Evolutionary conservation across 2,113 vertebrate species (phyloP).

Genomic region (Peromyscus maniculatus): DNA sequence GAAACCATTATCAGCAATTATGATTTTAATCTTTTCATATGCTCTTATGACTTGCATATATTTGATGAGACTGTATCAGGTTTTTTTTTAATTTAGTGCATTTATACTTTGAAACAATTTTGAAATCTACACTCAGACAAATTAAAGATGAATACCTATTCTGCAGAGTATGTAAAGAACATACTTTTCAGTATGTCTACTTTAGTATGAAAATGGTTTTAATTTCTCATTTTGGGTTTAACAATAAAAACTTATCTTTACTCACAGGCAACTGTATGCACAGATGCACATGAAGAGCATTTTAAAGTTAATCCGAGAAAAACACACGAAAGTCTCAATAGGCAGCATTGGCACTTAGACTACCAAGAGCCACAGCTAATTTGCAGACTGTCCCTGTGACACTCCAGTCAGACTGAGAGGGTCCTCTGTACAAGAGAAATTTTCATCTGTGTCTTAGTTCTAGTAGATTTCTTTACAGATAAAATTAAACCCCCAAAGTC

Average conservation of each 20-base stretch:
- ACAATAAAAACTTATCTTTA: slow-evolving; percentile 22
- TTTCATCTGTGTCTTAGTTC: slow-evolving; percentile 4
- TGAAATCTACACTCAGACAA: slow-evolving; percentile 9
- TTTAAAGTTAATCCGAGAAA: slow-evolving; percentile 21
- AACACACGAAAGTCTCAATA: not conserved
- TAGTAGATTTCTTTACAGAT: not conserved
- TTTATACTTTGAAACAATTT: not conserved
- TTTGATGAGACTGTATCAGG: not conserved
- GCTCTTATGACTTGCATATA: not conserved
- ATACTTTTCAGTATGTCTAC: not conserved
- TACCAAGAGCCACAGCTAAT: not conserved
- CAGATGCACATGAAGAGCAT: not conserved
- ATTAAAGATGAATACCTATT: slow-evolving; percentile 1
- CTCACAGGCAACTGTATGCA: not conserved
- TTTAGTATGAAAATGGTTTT: not conserved
- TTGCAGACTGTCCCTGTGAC: not conserved
- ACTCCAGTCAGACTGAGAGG: not conserved
- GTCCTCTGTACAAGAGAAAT: not conserved
- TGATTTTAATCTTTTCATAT: slow-evolving; percentile 11
- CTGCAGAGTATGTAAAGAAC: not conserved
- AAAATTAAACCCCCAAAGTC: slow-evolving; percentile 3
- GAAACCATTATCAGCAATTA: not conserved
- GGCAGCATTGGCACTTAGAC: not conserved
- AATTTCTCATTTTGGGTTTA: slow-evolving; percentile 42
- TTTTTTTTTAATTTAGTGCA: not conserved